Percentiles rank a stretch among this genome's conserved stretches.
Conservation (phyloP, 1,140 invertebrate species). For the Homalodisca vitripennis region DNA sequence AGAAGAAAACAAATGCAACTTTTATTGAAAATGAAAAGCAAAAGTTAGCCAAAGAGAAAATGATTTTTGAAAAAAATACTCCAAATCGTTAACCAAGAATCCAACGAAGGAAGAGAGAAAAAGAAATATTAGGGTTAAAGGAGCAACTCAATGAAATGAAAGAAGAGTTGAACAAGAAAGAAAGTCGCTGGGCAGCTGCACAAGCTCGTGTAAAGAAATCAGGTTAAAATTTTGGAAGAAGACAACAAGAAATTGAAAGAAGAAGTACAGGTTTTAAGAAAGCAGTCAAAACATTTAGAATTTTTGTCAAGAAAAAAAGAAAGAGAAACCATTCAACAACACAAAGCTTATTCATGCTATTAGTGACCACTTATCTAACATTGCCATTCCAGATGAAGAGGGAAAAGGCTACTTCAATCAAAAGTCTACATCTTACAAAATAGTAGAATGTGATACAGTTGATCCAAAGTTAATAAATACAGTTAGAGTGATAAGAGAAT, state of each 20-base stretch:
- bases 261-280: slow-evolving; percentile 70
- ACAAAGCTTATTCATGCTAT: slow-evolving; percentile 70
- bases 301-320: slow-evolving; percentile 31
- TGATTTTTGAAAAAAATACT: slow-evolving; percentile 51
- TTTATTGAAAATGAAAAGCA: slow-evolving; percentile 63
- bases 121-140: slow-evolving; percentile 60
- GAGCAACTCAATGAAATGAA: slow-evolving; percentile 36
- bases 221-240: slow-evolving; percentile 72
- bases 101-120: slow-evolving; percentile 63
- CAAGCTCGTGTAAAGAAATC: slow-evolving; percentile 72
- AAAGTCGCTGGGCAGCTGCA: slow-evolving; percentile 69
- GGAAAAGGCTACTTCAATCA: slow-evolving; percentile 18
- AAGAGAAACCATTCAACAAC: slow-evolving; percentile 58
- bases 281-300: slow-evolving; percentile 53
- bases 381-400: slow-evolving; percentile 39
- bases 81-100: slow-evolving; percentile 64
- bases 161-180: slow-evolving; percentile 73
- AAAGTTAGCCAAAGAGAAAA: slow-evolving; percentile 63
- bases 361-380: slow-evolving; percentile 58
- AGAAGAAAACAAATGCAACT: slow-evolving; percentile 57
- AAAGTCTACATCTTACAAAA: not conserved
- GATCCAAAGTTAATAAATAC: not conserved
- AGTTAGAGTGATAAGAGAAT: not conserved
- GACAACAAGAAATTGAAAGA: slow-evolving; percentile 70
- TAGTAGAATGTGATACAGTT: not conserved